Percentiles rank a stretch among this genome's conserved stretches.
These are phyloP conservation scores for Oceanodroma leucorhoa DNA, from an alignment of 2,797 vertebrate genomes.

Conservation along the genomic window DNA sequence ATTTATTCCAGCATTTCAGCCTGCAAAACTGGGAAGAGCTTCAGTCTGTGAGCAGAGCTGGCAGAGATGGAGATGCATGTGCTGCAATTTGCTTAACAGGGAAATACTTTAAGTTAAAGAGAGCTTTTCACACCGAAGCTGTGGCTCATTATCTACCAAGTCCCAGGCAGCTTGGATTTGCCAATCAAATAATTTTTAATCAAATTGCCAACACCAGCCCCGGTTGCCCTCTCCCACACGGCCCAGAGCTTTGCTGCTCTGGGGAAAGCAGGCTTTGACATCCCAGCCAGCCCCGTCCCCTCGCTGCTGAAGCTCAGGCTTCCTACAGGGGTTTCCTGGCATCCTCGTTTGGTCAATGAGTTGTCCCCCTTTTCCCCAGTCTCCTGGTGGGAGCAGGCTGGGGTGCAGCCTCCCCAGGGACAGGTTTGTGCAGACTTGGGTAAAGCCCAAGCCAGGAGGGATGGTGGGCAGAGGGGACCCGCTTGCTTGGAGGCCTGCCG, in stretches of 20 bases:
- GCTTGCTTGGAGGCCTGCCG: neutral
- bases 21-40: neutral
- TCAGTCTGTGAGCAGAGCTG: neutral
- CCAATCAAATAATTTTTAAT: conserved; percentile 57
- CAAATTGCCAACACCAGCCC: neutral
- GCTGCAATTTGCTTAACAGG: neutral
- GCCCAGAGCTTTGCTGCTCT: neutral
- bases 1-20: neutral
- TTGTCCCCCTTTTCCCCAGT: neutral
- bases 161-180: conserved; percentile 36
- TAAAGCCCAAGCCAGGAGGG: neutral
- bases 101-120: conserved; percentile 6
- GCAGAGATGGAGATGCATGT: neutral
- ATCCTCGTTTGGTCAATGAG: neutral
- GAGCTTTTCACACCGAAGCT: conserved; percentile 30
- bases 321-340: neutral
- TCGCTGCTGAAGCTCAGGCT: accelerated
- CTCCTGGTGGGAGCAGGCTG: accelerated
- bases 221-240: neutral
- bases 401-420: neutral
- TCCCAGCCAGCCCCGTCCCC: neutral
- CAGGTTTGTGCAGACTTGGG: neutral
- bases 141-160: conserved; percentile 17
- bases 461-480: neutral
- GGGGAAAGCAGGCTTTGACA: neutral